Evolutionary conservation across 2,888 invertebrate species (phyloP).

Genomic region (Noctua comes): DNA sequence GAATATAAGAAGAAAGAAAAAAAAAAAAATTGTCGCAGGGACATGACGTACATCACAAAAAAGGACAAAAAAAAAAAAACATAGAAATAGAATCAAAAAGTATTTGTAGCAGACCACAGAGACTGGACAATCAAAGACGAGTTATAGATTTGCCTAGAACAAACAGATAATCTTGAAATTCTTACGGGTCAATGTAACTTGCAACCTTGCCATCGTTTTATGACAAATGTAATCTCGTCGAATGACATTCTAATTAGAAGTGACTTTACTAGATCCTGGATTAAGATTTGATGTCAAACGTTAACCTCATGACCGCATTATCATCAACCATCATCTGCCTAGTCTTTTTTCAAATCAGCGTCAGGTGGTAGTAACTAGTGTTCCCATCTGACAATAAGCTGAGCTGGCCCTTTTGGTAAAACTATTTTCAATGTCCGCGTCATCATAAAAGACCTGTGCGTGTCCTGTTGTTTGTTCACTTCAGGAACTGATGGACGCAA

Average conservation of each 20-base stretch:
- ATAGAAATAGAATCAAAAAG: background rate
- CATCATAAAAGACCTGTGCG: background rate
- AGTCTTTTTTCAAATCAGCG: background rate
- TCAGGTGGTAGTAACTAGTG: background rate
- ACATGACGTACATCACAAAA: too few relatives aligned
- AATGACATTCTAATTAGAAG: slow-evolving; percentile 4
- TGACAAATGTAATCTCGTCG: background rate
- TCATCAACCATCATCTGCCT: background rate
- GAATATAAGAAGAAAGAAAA: too few relatives aligned
- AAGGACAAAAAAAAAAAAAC: too few relatives aligned
- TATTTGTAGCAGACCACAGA: background rate
- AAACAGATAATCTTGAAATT: background rate
- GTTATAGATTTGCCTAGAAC: background rate
- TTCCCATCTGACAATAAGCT: background rate
- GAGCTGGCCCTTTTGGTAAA: background rate
- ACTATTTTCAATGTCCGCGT: background rate
- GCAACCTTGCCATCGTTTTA: slow-evolving; percentile 14
- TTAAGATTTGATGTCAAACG: background rate
- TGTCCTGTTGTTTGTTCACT: too few relatives aligned
- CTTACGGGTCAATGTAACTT: slow-evolving; percentile 10
- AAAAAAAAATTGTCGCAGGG: too few relatives aligned
- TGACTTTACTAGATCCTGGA: background rate
- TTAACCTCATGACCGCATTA: slow-evolving; percentile 14
- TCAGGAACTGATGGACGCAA: too few relatives aligned
- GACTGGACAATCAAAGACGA: background rate